Evolutionary conservation across 2,888 invertebrate species (phyloP).

Genomic region (Melanophora roralis): DNA sequence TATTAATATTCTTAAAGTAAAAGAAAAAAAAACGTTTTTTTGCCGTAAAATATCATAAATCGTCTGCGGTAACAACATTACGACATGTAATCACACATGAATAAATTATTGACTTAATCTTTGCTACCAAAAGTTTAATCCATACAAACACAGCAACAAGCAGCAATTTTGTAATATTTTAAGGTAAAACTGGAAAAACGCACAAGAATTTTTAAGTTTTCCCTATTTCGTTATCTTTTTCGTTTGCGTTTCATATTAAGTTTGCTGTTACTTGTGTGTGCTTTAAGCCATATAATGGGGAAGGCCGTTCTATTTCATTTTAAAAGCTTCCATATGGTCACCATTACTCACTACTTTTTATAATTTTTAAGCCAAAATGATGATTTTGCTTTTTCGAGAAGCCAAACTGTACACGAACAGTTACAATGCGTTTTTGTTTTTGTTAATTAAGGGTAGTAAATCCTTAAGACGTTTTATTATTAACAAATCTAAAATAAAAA

Average conservation of each 20-base stretch:
- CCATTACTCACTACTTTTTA: constrained; percentile 67
- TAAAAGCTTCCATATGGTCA: constrained; percentile 70
- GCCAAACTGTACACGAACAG: not conserved
- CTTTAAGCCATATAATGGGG: not conserved
- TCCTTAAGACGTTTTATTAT: too few species aligned
- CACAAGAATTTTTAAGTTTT: constrained; percentile 16
- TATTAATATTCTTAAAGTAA: not conserved
- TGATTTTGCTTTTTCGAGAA: constrained; percentile 55
- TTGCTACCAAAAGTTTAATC: constrained; percentile 10
- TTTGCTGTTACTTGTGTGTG: not conserved
- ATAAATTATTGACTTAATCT: constrained; percentile 74
- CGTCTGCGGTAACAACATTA: constrained; percentile 75
- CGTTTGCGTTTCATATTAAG: not conserved
- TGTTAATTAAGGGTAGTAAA: too few species aligned
- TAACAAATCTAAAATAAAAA: too few species aligned
- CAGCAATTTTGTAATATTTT: not conserved
- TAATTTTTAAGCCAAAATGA: constrained; percentile 72
- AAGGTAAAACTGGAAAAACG: not conserved
- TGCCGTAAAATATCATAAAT: constrained; percentile 72
- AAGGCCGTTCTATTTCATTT: constrained; percentile 18
- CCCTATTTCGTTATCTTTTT: constrained; percentile 1
- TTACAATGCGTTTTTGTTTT: too few species aligned
- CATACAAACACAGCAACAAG: constrained; percentile 12
- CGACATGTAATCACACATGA: constrained; percentile 77
- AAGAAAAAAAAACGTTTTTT: not conserved